Conservation (phyloP, 64 coral and sea anemone species). For the Dendrophyllia cribrosa region DNA sequence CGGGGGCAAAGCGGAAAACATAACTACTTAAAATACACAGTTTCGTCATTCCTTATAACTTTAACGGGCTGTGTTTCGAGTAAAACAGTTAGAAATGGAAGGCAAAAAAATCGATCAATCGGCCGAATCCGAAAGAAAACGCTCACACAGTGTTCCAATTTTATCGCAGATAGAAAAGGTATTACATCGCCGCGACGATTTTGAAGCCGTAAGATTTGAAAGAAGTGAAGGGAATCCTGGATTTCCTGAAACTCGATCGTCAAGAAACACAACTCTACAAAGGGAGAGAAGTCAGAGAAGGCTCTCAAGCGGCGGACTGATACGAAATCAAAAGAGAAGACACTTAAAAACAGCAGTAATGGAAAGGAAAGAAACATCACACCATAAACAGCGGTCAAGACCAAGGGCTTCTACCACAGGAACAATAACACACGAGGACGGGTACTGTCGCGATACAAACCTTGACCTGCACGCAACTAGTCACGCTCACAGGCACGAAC, state of each 20-base stretch:
- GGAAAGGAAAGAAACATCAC: neutral
- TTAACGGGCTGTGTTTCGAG: too few species aligned
- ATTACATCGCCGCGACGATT: neutral
- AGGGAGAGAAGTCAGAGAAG: neutral
- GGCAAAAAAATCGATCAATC: neutral
- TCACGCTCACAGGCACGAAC: neutral
- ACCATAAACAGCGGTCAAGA: neutral
- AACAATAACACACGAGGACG: neutral
- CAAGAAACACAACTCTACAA: neutral
- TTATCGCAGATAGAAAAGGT: slow-evolving; percentile 8
- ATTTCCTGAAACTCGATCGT: slow-evolving; percentile 11
- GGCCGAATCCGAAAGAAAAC: neutral
- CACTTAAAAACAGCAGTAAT: neutral
- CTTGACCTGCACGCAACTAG: too few species aligned
- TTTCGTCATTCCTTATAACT: neutral
- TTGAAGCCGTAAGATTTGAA: neutral
- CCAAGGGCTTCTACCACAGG: neutral
- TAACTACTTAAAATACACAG: slow-evolving; percentile 17
- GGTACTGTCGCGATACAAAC: too few species aligned
- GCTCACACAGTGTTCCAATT: slow-evolving; percentile 20
- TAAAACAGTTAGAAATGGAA: neutral
- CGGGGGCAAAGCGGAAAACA: neutral
- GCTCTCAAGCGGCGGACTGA: slow-evolving; percentile 6
- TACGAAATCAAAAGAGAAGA: slow-evolving; percentile 5
- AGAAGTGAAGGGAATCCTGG: neutral